Evolutionary conservation across 2,797 vertebrate genomes (phyloP).

Genomic region (Danio tinwini): DNA sequence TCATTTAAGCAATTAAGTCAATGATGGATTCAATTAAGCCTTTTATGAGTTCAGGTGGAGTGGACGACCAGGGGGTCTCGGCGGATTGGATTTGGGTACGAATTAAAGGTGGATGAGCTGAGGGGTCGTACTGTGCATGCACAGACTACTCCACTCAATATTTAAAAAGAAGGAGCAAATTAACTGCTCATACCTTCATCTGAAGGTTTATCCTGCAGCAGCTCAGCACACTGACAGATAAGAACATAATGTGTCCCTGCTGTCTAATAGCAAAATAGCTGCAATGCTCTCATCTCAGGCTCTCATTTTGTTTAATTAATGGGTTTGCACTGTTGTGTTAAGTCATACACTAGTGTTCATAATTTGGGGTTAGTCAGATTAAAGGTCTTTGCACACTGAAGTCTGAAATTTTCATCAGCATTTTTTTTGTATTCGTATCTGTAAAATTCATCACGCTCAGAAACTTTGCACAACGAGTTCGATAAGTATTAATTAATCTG

Average conservation of each 20-base stretch:
- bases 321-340: background rate
- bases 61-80: constrained; percentile 60
- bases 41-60: constrained; percentile 69
- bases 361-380: too few relatives aligned
- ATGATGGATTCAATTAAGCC: constrained; percentile 76
- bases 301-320: constrained; percentile 1
- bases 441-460: too few relatives aligned
- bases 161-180: constrained; percentile 64
- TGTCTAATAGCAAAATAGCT: constrained; percentile 3
- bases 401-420: too few relatives aligned
- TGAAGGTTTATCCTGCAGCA: constrained; percentile 68
- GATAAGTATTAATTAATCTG: too few relatives aligned
- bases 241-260: constrained; percentile 30
- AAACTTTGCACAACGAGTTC: too few relatives aligned
- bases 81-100: constrained; percentile 52
- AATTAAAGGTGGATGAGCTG: constrained; percentile 41
- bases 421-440: too few relatives aligned
- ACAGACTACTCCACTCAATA: constrained; percentile 31
- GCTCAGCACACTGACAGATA: constrained; percentile 59
- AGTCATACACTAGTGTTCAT: too few relatives aligned
- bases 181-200: constrained; percentile 70
- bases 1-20: constrained; percentile 78
- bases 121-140: constrained; percentile 43
- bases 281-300: background rate
- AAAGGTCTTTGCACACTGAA: too few relatives aligned